A percentile compares a stretch with the other conserved stretches of the same genome.
Evolutionary conservation across 2,113 vertebrate species (phyloP).

Genomic region (Nibea coibor): DNA sequence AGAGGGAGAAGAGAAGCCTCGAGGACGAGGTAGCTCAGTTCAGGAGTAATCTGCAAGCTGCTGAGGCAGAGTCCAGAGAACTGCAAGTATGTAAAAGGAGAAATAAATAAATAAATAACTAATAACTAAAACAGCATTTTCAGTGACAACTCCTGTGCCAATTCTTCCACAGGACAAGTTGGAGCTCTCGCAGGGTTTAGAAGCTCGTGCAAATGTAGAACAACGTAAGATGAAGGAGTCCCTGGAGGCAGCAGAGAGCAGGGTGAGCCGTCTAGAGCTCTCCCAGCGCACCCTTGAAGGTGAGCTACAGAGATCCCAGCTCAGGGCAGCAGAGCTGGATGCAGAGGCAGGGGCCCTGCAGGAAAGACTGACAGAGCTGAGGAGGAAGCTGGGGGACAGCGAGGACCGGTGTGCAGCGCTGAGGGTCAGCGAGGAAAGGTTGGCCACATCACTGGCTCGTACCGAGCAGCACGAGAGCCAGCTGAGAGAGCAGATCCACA

Average conservation of each 20-base stretch:
- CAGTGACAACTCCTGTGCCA: not conserved
- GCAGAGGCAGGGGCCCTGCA: slow-evolving; percentile 74
- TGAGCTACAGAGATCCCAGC: slow-evolving; percentile 81
- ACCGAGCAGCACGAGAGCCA: slow-evolving; percentile 81
- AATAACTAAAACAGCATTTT: slow-evolving; percentile 7
- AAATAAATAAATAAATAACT: not conserved
- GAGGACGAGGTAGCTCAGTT: slow-evolving; percentile 67
- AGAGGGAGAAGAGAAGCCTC: slow-evolving; percentile 76
- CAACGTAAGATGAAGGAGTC: slow-evolving; percentile 78
- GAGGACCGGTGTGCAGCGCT: slow-evolving; percentile 76
- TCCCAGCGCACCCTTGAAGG: slow-evolving; percentile 78
- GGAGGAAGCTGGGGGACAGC: slow-evolving; percentile 80
- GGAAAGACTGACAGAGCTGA: slow-evolving; percentile 76
- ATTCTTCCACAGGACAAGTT: slow-evolving; percentile 76
- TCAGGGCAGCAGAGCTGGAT: slow-evolving; percentile 78
- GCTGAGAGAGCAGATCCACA: slow-evolving; percentile 82
- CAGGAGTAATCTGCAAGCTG: slow-evolving; percentile 73
- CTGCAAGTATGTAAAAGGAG: slow-evolving; percentile 78
- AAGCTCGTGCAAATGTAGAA: slow-evolving; percentile 72
- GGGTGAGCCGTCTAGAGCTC: slow-evolving; percentile 78
- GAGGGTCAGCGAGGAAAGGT: slow-evolving; percentile 75
- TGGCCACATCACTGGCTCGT: slow-evolving; percentile 72
- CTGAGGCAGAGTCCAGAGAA: slow-evolving; percentile 73
- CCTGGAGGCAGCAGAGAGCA: slow-evolving; percentile 79
- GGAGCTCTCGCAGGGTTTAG: slow-evolving; percentile 62